Conservation (phyloP, 2,797 vertebrate species). For the Sebastes paucispinis region DNA sequence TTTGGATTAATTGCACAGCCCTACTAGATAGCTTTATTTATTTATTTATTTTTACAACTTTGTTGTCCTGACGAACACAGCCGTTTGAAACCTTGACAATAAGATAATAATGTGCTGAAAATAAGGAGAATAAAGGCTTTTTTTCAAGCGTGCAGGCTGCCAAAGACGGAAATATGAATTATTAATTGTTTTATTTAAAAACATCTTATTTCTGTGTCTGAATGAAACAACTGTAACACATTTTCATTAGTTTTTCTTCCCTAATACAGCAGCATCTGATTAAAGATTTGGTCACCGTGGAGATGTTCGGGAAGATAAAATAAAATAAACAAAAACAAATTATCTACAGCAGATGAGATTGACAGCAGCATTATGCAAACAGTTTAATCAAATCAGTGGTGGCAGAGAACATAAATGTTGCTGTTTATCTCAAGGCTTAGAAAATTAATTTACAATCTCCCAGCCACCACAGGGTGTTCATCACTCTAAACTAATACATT, state of each 20-base stretch:
- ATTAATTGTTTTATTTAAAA: background rate
- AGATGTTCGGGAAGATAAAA: constrained; percentile 9
- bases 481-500: constrained; percentile 40
- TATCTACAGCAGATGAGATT: constrained; percentile 8
- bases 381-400: constrained; percentile 31
- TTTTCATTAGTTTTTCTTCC: background rate
- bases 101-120: background rate
- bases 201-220: background rate
- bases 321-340: constrained; percentile 11
- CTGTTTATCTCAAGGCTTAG: constrained; percentile 26
- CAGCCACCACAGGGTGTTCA: constrained; percentile 15
- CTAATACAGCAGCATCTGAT: background rate
- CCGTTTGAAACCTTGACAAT: background rate
- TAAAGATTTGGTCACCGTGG: background rate
- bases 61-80: background rate
- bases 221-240: background rate
- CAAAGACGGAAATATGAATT: background rate
- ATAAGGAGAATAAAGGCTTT: background rate
- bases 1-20: too few relatives aligned
- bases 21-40: too few relatives aligned
- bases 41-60: background rate
- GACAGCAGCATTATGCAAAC: constrained; percentile 34
- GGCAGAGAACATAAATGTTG: constrained; percentile 27
- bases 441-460: constrained; percentile 47
- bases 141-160: background rate